Evolutionary conservation across 2,888 invertebrate species (phyloP).

Genomic region (Acleris literana): DNA sequence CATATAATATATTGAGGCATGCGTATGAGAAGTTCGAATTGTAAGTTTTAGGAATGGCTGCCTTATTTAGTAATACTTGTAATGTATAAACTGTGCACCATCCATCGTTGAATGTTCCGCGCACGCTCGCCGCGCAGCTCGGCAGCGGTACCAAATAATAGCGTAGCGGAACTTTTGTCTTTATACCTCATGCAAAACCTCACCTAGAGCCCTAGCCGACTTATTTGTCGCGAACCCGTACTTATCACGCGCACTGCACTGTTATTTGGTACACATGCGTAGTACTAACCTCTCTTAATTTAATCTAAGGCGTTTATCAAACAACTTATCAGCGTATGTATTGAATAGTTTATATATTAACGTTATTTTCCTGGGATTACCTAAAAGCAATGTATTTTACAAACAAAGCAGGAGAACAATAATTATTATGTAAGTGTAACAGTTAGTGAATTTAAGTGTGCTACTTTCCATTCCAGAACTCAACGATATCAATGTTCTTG

Average conservation of each 20-base stretch:
- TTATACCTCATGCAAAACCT: constrained; percentile 76
- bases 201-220: constrained; percentile 64
- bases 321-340: constrained; percentile 76
- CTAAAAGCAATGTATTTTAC: constrained; percentile 82
- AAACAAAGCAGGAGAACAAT: constrained; percentile 83
- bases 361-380: constrained; percentile 81
- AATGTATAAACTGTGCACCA: constrained; percentile 58
- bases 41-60: constrained; percentile 68
- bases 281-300: constrained; percentile 68
- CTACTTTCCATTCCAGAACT: constrained; percentile 84
- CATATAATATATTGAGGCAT: constrained; percentile 63
- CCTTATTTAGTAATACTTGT: constrained; percentile 71
- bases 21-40: constrained; percentile 62
- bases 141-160: constrained; percentile 76
- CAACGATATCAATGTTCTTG: constrained; percentile 82
- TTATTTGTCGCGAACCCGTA: constrained; percentile 70
- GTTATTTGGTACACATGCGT: constrained; percentile 79
- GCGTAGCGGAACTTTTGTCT: constrained; percentile 64
- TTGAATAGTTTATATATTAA: constrained; percentile 78
- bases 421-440: constrained; percentile 83
- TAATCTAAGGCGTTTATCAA: constrained; percentile 72
- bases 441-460: constrained; percentile 84
- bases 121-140: constrained; percentile 46
- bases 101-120: constrained; percentile 59
- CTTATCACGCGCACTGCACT: constrained; percentile 77